Conservation (phyloP, 2,888 invertebrate species). For the Tridacna crocea region DNA sequence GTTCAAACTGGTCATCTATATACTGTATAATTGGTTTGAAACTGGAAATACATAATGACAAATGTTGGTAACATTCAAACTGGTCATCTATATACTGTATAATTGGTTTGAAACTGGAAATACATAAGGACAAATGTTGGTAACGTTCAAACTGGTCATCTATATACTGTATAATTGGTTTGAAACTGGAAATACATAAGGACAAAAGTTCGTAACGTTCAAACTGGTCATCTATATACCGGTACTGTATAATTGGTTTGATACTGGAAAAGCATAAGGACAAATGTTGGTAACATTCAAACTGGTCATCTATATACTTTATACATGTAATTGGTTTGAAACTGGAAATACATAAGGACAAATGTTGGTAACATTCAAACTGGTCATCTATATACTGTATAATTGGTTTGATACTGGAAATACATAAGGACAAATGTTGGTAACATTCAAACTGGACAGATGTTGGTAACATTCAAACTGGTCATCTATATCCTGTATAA, state of each 20-base stretch:
- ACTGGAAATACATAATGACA: slow-evolving; percentile 85
- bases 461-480: slow-evolving; percentile 92
- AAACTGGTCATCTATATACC: slow-evolving; percentile 98
- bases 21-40: slow-evolving; percentile 97
- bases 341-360: too few species aligned
- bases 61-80: slow-evolving; percentile 88
- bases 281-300: slow-evolving; percentile 89
- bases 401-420: slow-evolving; percentile 93
- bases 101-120: slow-evolving; percentile 93
- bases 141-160: slow-evolving; percentile 95
- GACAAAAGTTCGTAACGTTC: too few species aligned
- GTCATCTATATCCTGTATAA: slow-evolving; percentile 98
- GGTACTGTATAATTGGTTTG: slow-evolving; percentile 96
- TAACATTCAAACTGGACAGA: too few species aligned
- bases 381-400: slow-evolving; percentile 99
- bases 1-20: slow-evolving; percentile 96
- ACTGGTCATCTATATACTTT: slow-evolving; percentile 98
- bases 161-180: slow-evolving; percentile 97
- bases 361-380: slow-evolving; percentile 90
- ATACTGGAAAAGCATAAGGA: slow-evolving; percentile 92
- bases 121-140: too few species aligned
- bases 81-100: slow-evolving; percentile 99
- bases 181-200: slow-evolving; percentile 90
- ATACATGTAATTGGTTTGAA: slow-evolving; percentile 97
- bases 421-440: too few species aligned